Conservation (phyloP, 2,888 invertebrate species). For the Metopia argyrocephala region DNA sequence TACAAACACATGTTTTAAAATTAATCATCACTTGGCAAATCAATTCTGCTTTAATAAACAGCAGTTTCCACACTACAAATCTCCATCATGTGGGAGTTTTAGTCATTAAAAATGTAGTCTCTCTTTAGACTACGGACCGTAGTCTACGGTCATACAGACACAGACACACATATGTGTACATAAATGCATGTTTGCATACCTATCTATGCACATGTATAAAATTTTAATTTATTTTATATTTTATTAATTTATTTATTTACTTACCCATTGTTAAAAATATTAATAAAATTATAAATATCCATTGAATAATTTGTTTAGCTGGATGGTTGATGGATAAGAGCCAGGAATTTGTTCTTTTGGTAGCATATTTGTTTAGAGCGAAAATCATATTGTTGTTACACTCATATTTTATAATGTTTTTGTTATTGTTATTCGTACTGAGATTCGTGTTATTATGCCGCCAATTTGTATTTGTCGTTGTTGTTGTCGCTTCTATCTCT, state of each 20-base stretch:
- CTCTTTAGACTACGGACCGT: too few species aligned
- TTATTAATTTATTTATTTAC: slow-evolving; percentile 46
- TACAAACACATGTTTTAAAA: too few species aligned
- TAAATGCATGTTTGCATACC: too few species aligned
- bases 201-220: too few species aligned
- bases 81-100: too few species aligned
- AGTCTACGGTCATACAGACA: too few species aligned
- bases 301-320: slow-evolving; percentile 65
- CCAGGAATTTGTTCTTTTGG: slow-evolving; percentile 36
- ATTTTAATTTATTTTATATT: background rate
- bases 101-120: too few species aligned
- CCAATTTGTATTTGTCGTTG: slow-evolving; percentile 22
- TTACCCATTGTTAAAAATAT: slow-evolving; percentile 75
- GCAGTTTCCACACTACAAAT: too few species aligned
- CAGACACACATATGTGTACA: too few species aligned
- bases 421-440: slow-evolving; percentile 8
- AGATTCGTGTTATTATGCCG: slow-evolving; percentile 33
- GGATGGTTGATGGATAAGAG: background rate
- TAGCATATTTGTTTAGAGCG: background rate
- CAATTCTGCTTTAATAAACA: too few species aligned
- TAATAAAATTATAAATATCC: slow-evolving; percentile 73
- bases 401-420: background rate
- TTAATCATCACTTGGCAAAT: too few species aligned
- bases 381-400: background rate
- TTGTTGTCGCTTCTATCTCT: slow-evolving; percentile 58